A percentile compares a stretch with the other conserved stretches of the same genome.
phyloP scores from a whole-genome alignment of 2,888 invertebrate genomes.

The Pelosia muscerda region DNA sequence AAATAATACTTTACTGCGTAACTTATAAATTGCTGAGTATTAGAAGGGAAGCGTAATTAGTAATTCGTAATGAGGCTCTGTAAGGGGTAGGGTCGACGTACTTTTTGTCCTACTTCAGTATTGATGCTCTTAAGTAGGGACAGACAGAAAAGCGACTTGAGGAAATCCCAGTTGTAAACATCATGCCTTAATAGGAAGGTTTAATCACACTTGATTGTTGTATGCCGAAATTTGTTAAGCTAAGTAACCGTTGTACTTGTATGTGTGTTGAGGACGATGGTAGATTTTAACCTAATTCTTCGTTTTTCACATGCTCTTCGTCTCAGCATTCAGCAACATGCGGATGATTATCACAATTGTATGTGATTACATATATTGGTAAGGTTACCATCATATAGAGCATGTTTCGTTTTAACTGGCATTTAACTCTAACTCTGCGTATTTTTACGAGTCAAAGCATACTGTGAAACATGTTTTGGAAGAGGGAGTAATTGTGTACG shows the following conservation, averaged over 20 bases:
- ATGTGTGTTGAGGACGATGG: neutral
- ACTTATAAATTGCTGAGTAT: slow-evolving; percentile 34
- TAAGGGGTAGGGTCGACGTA: slow-evolving; percentile 24
- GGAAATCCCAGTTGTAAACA: slow-evolving; percentile 33
- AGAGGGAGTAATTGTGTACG: neutral
- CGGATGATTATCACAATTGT: neutral
- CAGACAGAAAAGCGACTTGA: slow-evolving; percentile 17
- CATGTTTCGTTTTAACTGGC: neutral
- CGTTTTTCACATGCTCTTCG: neutral
- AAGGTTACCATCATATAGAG: neutral
- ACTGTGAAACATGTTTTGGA: too few relatives aligned
- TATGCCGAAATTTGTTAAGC: neutral
- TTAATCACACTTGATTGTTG: slow-evolving; percentile 19
- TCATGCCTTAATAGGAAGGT: slow-evolving; percentile 13
- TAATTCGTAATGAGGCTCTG: slow-evolving; percentile 37
- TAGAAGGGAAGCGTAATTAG: slow-evolving; percentile 32
- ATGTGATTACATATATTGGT: neutral
- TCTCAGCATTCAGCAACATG: neutral
- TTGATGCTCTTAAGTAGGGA: slow-evolving; percentile 23
- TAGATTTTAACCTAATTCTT: neutral
- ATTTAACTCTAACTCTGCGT: too few relatives aligned
- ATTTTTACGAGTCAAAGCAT: too few relatives aligned
- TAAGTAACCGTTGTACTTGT: neutral
- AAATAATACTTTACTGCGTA: slow-evolving; percentile 43
- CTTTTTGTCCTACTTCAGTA: slow-evolving; percentile 30